Base-by-base conservation (phyloP, 2,797 vertebrate genomes). In the Poecilia picta region DNA sequence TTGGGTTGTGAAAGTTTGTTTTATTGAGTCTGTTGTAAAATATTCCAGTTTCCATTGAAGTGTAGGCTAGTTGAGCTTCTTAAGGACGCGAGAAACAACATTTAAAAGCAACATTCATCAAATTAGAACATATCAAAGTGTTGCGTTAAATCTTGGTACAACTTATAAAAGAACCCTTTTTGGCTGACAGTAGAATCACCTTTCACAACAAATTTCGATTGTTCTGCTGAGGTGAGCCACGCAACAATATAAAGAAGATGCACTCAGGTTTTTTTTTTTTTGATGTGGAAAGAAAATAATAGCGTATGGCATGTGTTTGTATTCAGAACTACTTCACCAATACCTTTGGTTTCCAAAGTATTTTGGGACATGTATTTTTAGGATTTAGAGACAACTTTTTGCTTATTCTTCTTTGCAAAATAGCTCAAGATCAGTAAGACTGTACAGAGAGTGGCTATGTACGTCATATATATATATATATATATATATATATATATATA, bases 21-120 rank as follows among this genome's bases (percentile, higher is more conserved):
- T 94, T 93, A 88, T 90, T 92, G 89, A 94, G 89, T 89, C 84
- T 81, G 82, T 90, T 89, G 79, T 89, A 83, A 89, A 90, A 91
- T 89, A 88, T 87, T 88, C 83, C 57, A 81, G 79, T 89, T 90
- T 89, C 84, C 77, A 75, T 81, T 83, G 76, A 90, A 79, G 74
- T 80, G 43, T 81, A 79, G 68, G 77, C 84, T 77, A 74, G 77
- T 45, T 77, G 76, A 70, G 81, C 49, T 83, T 55, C 77, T 89
- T 79, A 73, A 87, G 83, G 81, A 78, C 62, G 83, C 88, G 85
- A 72, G n/a, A 75, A 79, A 74, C 36, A 47, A 57, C 80, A 75
- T 59, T 87, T 53, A 76, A 91, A 88, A 83, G 55, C 43, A 76
- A 31, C 28, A 43, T 41, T 76, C 23, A 78, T 80, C 73, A 77